These are phyloP conservation scores for Vulpes lagopus DNA, from an alignment of 2,113 vertebrate genomes.

Conservation along the genomic window DNA sequence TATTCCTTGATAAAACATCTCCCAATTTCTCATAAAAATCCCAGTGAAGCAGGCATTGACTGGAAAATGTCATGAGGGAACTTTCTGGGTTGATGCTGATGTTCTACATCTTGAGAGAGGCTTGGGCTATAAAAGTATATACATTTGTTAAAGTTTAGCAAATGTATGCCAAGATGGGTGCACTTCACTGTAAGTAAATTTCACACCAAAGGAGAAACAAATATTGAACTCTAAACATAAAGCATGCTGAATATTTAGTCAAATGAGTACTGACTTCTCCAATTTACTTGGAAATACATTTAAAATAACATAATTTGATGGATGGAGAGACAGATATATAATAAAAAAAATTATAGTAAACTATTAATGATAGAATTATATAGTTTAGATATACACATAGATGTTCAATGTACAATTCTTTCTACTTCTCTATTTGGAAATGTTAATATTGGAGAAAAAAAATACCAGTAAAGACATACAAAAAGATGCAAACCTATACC, in stretches of 20 bases:
- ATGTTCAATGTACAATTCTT: conserved; percentile 28
- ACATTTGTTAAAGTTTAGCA: conserved; percentile 21
- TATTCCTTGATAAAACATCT: background rate
- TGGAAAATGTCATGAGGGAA: background rate
- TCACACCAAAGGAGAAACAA: conserved; percentile 31
- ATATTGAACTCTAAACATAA: conserved; percentile 30
- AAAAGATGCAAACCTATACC: background rate
- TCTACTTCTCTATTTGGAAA: conserved; percentile 54
- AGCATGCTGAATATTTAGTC: background rate
- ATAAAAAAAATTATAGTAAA: background rate
- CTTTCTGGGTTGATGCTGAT: background rate
- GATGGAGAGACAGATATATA: background rate
- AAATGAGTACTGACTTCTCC: background rate
- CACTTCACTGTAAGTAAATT: background rate
- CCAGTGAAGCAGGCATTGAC: background rate
- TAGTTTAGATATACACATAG: background rate
- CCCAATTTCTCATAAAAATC: conserved; percentile 26
- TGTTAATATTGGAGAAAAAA: conserved; percentile 13
- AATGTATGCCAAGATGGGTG: conserved; percentile 37
- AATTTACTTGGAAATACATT: conserved; percentile 52
- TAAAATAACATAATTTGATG: background rate
- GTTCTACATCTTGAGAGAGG: background rate
- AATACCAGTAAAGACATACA: conserved; percentile 22
- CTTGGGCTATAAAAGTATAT: conserved; percentile 15
- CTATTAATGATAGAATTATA: background rate